Evolutionary conservation across 2,797 vertebrate species (phyloP).

Genomic region (Sebastes oblongus): DNA sequence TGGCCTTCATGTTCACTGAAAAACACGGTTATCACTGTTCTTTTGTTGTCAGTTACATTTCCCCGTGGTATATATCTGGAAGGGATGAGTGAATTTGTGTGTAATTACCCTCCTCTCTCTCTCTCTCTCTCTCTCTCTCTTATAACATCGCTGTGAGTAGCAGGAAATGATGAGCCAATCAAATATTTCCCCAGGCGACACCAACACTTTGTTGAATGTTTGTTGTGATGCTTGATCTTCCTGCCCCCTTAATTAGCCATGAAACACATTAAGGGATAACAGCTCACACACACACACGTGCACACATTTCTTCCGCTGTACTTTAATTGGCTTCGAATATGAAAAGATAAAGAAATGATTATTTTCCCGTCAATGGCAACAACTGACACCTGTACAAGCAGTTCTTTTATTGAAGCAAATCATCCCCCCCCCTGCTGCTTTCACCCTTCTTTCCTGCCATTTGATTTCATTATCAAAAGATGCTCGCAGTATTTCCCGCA

Average conservation of each 20-base stretch:
- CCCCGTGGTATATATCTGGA: background rate
- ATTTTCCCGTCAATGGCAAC: background rate
- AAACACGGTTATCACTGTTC: background rate
- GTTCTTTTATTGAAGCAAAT: background rate
- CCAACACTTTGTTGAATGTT: constrained; percentile 27
- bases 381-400: background rate
- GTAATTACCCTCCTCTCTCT: constrained; percentile 30
- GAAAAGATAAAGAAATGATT: constrained; percentile 10
- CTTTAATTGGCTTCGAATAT: constrained; percentile 7
- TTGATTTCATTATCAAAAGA: constrained; percentile 14
- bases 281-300: background rate
- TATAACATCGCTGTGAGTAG: constrained; percentile 7
- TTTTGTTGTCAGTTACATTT: background rate
- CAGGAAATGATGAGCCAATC: constrained; percentile 44
- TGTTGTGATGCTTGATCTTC: constrained; percentile 41
- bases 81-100: background rate
- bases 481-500: background rate
- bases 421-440: background rate
- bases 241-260: constrained; percentile 46
- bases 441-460: background rate
- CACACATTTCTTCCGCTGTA: background rate
- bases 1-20: background rate
- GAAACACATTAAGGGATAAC: constrained; percentile 18
- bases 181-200: constrained; percentile 42
- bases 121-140: background rate